Evolutionary conservation across 2,888 invertebrate genomes (phyloP), one percentile per base, ranked within the genome.

Genomic region (Perizoma flavofasciatum): DNA sequence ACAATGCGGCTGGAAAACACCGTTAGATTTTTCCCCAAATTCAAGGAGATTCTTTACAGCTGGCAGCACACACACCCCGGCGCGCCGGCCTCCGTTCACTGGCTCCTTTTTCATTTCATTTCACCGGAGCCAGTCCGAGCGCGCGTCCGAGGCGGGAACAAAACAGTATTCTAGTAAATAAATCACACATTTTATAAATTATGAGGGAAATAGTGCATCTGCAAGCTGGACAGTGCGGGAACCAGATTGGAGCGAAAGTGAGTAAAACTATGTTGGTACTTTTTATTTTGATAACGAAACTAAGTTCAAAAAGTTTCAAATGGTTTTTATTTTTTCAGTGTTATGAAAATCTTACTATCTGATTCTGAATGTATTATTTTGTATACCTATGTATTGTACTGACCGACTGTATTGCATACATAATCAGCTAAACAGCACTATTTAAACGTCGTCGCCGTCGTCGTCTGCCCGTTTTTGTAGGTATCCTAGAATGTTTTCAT

Each of bases 171-270:
- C 72, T 67, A 70, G 68, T 64, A 75, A 75, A 68, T 74, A 75
- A 72, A 67, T 53, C 57, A 77, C 52, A 71, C 60, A 37, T 50
- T 56, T 46, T 41, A 41, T 49, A 75, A 93, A 86, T 22, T 72
- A 96, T 96, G 96, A 94, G 96, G 91, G 96, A 96, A 93, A 96
- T 96, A 79, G 95, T 96, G 79, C 96, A 96, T 78, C 93, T 96
- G 56, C 96, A 96, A 84, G 96, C 95, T 68, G 96, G 96, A 75
- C 96, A 96, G 89, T 96, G 96, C 91, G 96, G 96, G 58, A 96
- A 96, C 92, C 96, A 96, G 92, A 96, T 96, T 75, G 96, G 96
- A 76, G 91, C 93, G 47, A 93, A 92, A 85, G 93, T 93, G 68
- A 88, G 91, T 88, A 22, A 22, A 22, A 22, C 22, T 22, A 22